A percentile compares a stretch with the other conserved stretches of the same genome.
These are phyloP conservation scores for Xenus cinereus DNA, from an alignment of 2,113 vertebrate species.

Conservation along the genomic window DNA sequence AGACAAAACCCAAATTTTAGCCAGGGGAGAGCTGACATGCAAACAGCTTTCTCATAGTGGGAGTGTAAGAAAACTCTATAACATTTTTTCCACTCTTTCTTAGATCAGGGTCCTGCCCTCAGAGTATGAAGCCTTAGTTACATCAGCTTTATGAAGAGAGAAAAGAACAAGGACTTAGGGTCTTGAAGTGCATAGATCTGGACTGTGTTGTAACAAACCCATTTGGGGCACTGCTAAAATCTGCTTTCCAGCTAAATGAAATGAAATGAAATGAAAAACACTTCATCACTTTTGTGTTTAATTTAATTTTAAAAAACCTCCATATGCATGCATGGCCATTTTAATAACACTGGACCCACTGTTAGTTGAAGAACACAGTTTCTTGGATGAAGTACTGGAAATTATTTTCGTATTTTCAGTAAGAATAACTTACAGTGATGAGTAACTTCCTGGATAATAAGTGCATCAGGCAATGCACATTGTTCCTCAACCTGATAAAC, in stretches of 20 bases:
- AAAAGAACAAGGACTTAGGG: neutral
- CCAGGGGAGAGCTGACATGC: neutral
- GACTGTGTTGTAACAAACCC: neutral
- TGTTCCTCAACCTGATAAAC: neutral
- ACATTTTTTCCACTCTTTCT: neutral
- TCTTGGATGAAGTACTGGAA: neutral
- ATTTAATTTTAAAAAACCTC: neutral
- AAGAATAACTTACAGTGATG: neutral
- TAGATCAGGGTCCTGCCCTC: neutral
- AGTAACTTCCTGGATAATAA: constrained; percentile 25
- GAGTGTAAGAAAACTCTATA: neutral
- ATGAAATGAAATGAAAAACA: neutral
- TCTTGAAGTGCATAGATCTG: neutral
- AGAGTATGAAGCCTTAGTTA: neutral
- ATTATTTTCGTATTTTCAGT: constrained; percentile 23
- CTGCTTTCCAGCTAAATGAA: neutral
- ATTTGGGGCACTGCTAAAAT: neutral
- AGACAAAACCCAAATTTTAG: neutral
- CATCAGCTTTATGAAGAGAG: neutral
- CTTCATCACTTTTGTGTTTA: neutral
- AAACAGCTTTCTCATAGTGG: neutral
- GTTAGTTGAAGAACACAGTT: neutral
- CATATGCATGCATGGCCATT: neutral
- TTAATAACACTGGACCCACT: neutral
- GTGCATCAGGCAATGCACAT: neutral